phyloP scores from a whole-genome alignment of 2,113 vertebrate species.

The Vulpes lagopus region DNA sequence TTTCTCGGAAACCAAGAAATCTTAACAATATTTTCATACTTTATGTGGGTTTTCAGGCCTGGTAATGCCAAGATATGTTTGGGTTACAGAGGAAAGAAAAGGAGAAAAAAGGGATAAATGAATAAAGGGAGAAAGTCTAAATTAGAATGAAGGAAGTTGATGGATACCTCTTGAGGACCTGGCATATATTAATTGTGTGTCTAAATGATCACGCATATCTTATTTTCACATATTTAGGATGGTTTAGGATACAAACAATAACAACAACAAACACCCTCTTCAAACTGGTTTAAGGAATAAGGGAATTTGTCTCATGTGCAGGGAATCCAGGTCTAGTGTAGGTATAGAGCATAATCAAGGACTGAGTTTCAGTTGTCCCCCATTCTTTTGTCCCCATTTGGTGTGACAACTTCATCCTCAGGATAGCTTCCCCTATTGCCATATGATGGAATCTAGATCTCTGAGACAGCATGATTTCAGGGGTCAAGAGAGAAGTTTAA shows the following conservation, averaged over 20 bases:
- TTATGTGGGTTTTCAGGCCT: background rate
- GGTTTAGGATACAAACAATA: background rate
- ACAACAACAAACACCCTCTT: background rate
- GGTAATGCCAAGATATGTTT: background rate
- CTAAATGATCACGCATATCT: background rate
- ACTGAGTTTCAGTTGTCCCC: background rate
- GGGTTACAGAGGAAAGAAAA: background rate
- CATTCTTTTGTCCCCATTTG: background rate
- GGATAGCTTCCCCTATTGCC: accelerated
- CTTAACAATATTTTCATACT: background rate
- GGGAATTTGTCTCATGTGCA: background rate
- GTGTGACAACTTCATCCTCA: background rate
- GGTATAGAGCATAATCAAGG: no score
- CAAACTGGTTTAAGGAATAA: background rate
- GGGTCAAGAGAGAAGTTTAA: background rate
- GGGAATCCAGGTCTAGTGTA: no score
- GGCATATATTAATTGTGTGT: no score
- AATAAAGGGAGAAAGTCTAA: background rate
- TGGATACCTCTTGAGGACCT: background rate
- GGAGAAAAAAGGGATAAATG: no score
- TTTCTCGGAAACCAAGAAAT: background rate
- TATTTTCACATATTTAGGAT: background rate
- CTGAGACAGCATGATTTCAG: background rate
- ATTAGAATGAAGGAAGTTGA: background rate
- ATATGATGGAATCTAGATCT: background rate